Base-by-base conservation (phyloP, 2,888 invertebrate species). In the Tigriopus californicus region DNA sequence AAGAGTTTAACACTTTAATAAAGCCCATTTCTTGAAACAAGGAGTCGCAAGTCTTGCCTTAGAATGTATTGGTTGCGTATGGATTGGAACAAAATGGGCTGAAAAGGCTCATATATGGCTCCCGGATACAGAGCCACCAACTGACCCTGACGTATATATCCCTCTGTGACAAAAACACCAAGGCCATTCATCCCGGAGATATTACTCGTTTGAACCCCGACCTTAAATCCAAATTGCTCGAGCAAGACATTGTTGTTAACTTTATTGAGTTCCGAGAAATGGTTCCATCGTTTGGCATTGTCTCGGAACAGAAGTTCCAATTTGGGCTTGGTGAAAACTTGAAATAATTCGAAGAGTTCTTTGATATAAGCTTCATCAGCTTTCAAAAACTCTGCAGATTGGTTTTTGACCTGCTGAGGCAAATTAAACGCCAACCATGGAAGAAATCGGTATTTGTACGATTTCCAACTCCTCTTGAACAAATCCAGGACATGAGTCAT, bases 61-160 rank as follows among this genome's bases (percentile, higher is more conserved):
- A 33, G 33, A 33, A 76, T 69, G 62, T 72, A 75, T 11, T 68
- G 67, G 64, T 76, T 75, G 3, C 67, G 68, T 22, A 75, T 61
- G 40, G 74, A 74, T 61, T 72, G 74, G 10, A 74, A 66, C 18
- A 76, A 68, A 2, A 75, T 67, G 15, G 75, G 74, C 48, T 75
- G 74, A 60, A 68, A 67, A 1, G 69, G 69, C 54, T 69, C 65
- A 64, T 76, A 75, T 1, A 75, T 64, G 1, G 71, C 66, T 41
- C 75, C 75, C 66, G 68, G 63, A 63, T 65, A 65, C 58, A 64
- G 60, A 64, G 65, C 66, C 41, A 68, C 65, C 12, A 68, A 24
- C 12, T 66, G 64, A 1, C 68, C 67, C 12, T 61, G 61, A 42
- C 63, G 61, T 10, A 64, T 66, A 15, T n/a, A 33, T 3, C 33